phyloP scores from a whole-genome alignment of 2,888 invertebrate genomes.

The Sipha maydis region DNA sequence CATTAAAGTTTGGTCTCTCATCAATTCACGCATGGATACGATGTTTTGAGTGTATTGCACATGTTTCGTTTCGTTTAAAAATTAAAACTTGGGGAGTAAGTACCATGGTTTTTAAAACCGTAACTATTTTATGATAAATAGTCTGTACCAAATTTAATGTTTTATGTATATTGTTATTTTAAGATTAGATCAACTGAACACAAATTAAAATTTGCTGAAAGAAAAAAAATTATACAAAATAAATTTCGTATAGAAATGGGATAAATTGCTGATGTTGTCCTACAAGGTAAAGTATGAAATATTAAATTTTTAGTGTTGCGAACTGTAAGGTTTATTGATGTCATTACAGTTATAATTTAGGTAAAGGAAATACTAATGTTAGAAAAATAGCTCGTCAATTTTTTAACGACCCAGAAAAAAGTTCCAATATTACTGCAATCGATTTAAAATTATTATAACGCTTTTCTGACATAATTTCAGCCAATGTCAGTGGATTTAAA shows the following conservation, averaged over 20 bases:
- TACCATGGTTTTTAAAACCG: neutral
- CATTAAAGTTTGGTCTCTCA: neutral
- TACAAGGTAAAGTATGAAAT: no score
- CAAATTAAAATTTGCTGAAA: neutral
- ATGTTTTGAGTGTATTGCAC: neutral
- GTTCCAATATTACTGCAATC: neutral
- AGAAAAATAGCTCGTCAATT: neutral
- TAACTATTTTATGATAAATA: neutral
- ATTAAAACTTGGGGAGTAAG: no score
- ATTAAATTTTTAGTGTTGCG: no score
- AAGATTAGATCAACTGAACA: neutral
- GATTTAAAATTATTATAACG: neutral
- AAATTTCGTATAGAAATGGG: neutral
- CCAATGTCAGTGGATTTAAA: neutral
- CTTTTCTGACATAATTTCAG: no score
- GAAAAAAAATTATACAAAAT: neutral
- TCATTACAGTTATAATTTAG: neutral
- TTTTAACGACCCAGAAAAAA: neutral
- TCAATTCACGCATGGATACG: conserved; percentile 7
- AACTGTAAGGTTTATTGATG: neutral
- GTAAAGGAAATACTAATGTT: neutral
- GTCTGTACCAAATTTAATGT: neutral
- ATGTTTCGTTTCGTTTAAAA: neutral
- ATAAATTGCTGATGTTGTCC: no score
- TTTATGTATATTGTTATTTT: neutral